Base-by-base conservation (phyloP, 2,888 invertebrate species). In the Drosophila ustulata region DNA sequence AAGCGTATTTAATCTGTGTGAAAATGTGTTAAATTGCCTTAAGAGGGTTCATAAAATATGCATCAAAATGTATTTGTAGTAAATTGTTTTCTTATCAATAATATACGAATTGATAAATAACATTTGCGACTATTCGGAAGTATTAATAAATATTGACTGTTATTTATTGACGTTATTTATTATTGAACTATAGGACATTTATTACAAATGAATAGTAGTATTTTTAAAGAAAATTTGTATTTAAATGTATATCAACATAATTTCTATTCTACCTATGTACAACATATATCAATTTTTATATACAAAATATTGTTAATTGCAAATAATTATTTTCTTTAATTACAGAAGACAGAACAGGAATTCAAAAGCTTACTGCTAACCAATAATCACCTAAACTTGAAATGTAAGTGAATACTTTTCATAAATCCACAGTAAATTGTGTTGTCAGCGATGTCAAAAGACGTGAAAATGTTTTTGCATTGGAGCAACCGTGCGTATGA, bases 401-500 rank as follows among this genome's bases (percentile, higher is more conserved):
- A 72, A 57, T 61, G 82, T 80, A 75, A 77, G 64, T 74, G 52
- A 63, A 66, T 34, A 41, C 52, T 58, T 82, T 75, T 75, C 52
- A 63, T 66, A 53, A 68, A 68, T 76, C 30, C 39, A 45, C 25
- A 41, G 64, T 61, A 64, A 85, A 75, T 66, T 67, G 63, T 47
- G 65, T 75, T 85, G 78, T 72, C 78, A 71, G 53, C 67, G 46
- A 39, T 65, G 65, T 58, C 61, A 59, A 72, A 78, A 71, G 66
- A 66, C 41, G 66, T 66, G 37, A 50, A 51, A 62, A 64, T 45
- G 46, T 43, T 78, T 58, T 57, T 51, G 37, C 61, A 57, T 45
- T 53, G 56, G 53, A 64, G 37, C 66, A 80, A 78, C 80, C 59
- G 63, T 64, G 80, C 82, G 86, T 80, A 80, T 83, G 86, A 85